A percentile compares a stretch with the other conserved stretches of the same genome.
Evolutionary conservation across 2,888 invertebrate genomes (phyloP).

Genomic region (Lithosia quadra): DNA sequence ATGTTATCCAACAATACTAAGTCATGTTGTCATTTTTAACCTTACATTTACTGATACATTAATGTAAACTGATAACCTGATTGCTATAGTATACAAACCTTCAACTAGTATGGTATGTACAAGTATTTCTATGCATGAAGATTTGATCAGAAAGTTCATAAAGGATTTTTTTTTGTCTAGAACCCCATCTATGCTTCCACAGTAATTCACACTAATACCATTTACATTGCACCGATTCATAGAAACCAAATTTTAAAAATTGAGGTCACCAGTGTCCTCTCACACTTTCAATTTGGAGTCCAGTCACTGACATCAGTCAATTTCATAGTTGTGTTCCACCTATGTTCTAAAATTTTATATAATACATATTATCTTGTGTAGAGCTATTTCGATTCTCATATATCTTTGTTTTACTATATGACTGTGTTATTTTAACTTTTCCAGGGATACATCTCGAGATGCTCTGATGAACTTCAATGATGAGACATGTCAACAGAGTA

Average conservation of each 20-base stretch:
- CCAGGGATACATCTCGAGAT: conserved; percentile 65
- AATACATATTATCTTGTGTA: too few species aligned
- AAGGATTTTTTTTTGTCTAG: not conserved
- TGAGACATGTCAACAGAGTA: conserved; percentile 65
- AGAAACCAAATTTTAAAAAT: too few species aligned
- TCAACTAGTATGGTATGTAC: too few species aligned
- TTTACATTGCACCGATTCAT: too few species aligned
- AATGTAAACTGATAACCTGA: not conserved
- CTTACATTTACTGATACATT: not conserved
- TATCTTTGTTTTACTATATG: not conserved
- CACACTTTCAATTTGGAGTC: too few species aligned
- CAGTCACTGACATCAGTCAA: too few species aligned
- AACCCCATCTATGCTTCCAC: not conserved
- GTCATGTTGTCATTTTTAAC: too few species aligned
- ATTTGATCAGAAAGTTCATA: not conserved
- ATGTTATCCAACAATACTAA: not conserved
- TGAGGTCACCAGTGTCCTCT: too few species aligned
- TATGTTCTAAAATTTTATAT: too few species aligned
- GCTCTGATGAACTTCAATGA: conserved; percentile 67
- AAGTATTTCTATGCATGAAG: too few species aligned
- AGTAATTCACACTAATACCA: too few species aligned
- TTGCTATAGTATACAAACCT: too few species aligned
- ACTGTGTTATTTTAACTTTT: conserved; percentile 30
- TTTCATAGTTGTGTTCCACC: not conserved
- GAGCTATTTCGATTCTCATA: not conserved